These are phyloP conservation scores for Catamblyrhynchus diadema DNA, from an alignment of 2,797 vertebrate genomes.

Conservation along the genomic window DNA sequence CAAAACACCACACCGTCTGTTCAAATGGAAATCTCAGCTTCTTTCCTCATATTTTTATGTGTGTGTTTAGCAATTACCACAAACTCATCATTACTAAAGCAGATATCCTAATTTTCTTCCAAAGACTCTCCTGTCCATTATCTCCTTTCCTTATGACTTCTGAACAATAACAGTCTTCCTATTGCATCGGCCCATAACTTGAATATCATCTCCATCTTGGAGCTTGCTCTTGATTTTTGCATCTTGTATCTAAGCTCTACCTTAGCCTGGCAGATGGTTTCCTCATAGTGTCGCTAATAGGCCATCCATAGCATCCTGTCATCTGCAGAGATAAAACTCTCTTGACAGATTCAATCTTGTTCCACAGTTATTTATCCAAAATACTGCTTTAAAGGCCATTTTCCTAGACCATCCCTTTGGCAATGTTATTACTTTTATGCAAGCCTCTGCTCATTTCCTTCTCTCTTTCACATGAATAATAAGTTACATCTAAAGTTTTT, in stretches of 20 bases:
- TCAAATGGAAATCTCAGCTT: neutral
- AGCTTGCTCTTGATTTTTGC: neutral
- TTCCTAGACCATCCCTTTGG: neutral
- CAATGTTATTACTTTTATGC: neutral
- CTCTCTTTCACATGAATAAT: neutral
- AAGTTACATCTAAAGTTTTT: neutral
- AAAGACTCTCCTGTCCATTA: neutral
- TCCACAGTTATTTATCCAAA: conserved; percentile 4
- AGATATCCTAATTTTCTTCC: neutral
- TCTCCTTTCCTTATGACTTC: neutral
- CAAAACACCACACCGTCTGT: neutral
- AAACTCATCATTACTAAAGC: neutral
- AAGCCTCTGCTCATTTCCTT: neutral
- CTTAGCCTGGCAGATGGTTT: neutral
- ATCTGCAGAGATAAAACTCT: conserved; percentile 33
- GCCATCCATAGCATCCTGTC: neutral
- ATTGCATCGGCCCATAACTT: neutral
- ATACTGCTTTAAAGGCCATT: neutral
- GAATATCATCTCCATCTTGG: neutral
- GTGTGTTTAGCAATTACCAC: neutral
- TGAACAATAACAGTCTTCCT: neutral
- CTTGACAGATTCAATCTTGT: conserved; percentile 28
- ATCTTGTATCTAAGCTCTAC: neutral
- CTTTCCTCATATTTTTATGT: neutral
- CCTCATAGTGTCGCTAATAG: neutral